Evolutionary conservation across 2,797 vertebrate species (phyloP), one percentile per base, ranked within the genome.

Genomic region (Muraenolepis orangiensis): DNA sequence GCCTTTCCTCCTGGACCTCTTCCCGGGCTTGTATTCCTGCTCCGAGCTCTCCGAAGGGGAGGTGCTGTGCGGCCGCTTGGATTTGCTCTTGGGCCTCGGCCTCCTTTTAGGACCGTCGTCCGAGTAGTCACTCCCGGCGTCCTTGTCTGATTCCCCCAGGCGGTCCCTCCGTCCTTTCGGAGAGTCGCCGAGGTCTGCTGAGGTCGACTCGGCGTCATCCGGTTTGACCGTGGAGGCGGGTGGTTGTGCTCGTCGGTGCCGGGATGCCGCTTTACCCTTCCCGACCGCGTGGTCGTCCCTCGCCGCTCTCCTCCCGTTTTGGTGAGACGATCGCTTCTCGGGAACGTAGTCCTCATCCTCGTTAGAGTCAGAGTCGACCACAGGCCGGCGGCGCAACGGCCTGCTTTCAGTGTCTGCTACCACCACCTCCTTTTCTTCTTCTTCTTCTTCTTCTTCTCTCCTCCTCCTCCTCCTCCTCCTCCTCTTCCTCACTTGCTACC

Each of bases 251-350:
- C 91, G 89, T 84, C 88, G 89, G 92, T 90, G 90, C 80, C 83
- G 89, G 0, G 68, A 78, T 26, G 81, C 81, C 64, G 77, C 77
- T 85, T 85, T 89, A 23, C 79, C 82, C 72, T 81, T 91, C 75
- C 87, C 92, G 81, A 84, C 89, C 6, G 79, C 88, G 66, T 77
- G 76, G 71, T 84, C 82, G 11, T 78, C 75, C 75, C 86, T 82
- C 23, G 87, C 82, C 72, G 85, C 32, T 20, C 89, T 91, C 74
- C 82, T 87, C 77, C 94, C 94, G 23, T 95, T 95, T 81, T 93
- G 94, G 75, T 93, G 57, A 26, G 20, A 89, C 66, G 80, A 78
- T 23, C 82, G 85, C 82, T 88, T 92, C 42, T 84, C 82, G 71
- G 82, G 70, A 76, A 29, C 64, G n/a, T 66, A 66, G 38, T 79